Evolutionary conservation across 2,113 vertebrate genomes (phyloP).

Genomic region (Gila orcuttii): DNA sequence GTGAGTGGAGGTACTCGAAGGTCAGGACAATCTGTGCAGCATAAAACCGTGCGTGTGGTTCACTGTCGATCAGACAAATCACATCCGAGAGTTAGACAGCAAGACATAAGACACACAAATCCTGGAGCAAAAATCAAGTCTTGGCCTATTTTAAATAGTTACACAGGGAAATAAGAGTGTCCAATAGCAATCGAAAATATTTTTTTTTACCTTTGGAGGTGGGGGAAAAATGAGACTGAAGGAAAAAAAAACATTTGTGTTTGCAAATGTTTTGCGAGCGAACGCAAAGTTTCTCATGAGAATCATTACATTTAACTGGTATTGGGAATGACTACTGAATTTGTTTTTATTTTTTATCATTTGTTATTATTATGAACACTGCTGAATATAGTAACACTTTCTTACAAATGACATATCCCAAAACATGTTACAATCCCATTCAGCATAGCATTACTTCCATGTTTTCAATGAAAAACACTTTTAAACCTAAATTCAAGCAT

Average conservation of each 20-base stretch:
- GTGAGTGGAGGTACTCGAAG: conserved; percentile 99
- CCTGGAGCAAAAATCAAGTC: background rate
- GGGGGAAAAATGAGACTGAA: no score
- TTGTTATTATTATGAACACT: background rate
- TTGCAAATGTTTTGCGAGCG: no score
- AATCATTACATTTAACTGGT: background rate
- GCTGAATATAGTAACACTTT: background rate
- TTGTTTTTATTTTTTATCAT: background rate
- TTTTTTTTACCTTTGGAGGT: background rate
- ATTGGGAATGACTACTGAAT: background rate
- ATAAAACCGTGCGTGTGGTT: conserved; percentile 97
- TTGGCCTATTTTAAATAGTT: background rate
- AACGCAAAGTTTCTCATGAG: no score
- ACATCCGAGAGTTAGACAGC: background rate
- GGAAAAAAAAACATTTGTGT: no score
- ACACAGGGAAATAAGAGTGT: no score
- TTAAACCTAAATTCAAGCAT: background rate
- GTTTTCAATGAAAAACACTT: background rate
- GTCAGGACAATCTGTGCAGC: conserved; percentile 99
- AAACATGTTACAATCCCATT: background rate
- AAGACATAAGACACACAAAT: background rate
- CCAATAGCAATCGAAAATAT: no score
- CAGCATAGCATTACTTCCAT: background rate
- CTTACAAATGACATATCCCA: background rate
- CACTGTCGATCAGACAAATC: conserved; percentile 75